A percentile compares a stretch with the other conserved stretches of the same genome.
Conservation (phyloP, 2,797 vertebrate species). For the Emydoidea blandingii region DNA sequence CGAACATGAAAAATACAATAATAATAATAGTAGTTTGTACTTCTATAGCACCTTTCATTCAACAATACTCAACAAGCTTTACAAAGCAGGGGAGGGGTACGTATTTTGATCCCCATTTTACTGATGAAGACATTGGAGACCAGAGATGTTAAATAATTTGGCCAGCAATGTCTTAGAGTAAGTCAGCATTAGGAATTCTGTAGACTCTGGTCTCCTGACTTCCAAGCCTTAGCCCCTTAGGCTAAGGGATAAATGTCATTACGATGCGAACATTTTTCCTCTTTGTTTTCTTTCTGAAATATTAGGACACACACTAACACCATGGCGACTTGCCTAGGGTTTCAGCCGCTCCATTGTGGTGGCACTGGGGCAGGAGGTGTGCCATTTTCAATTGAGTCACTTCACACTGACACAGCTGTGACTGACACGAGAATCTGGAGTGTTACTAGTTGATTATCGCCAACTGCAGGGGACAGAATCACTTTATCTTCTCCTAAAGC, state of each 20-base stretch:
- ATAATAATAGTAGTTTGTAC: neutral
- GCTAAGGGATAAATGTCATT: neutral
- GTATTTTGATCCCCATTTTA: neutral
- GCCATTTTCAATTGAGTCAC: neutral
- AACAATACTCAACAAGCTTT: neutral
- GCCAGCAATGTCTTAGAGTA: neutral
- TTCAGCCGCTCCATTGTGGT: neutral
- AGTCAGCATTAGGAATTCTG: neutral
- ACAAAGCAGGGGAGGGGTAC: neutral
- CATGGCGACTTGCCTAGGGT: neutral
- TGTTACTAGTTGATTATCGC: neutral
- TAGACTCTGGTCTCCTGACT: accelerated
- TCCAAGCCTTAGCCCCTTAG: neutral
- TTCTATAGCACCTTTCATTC: constrained; percentile 2
- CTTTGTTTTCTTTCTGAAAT: neutral
- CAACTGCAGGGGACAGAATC: neutral
- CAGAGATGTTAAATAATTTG: neutral
- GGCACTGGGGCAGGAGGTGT: neutral
- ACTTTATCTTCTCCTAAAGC: neutral
- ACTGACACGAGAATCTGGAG: neutral
- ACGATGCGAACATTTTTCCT: neutral
- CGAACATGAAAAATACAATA: neutral
- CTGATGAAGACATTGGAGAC: neutral
- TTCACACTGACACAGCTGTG: neutral
- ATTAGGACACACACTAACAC: neutral